Percentiles rank a stretch among this genome's conserved stretches.
phyloP scores from a whole-genome alignment of 2,797 vertebrate species.

The Pyrocephalus nanus region DNA sequence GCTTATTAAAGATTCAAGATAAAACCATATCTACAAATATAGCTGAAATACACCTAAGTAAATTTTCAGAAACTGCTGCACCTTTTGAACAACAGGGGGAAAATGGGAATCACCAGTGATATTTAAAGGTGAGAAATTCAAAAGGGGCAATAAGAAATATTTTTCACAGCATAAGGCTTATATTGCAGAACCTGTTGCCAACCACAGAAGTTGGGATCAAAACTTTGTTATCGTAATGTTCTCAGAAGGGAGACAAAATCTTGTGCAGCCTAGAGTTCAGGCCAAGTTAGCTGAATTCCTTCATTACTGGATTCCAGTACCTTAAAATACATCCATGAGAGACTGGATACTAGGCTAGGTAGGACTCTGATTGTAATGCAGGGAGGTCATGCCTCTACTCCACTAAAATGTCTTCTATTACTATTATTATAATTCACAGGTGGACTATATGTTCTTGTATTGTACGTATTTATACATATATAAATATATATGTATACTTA shows the following conservation, averaged over 20 bases:
- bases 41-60: neutral
- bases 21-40: neutral
- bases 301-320: neutral
- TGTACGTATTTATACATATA: neutral
- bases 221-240: neutral
- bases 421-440: neutral
- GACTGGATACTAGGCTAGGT: neutral
- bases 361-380: neutral
- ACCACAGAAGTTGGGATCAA: neutral
- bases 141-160: neutral
- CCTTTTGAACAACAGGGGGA: neutral
- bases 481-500: neutral
- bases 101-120: neutral
- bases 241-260: neutral
- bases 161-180: neutral
- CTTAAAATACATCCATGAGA: neutral
- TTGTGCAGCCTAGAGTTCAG: neutral
- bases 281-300: neutral
- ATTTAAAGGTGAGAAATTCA: neutral
- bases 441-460: neutral
- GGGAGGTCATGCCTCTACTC: neutral
- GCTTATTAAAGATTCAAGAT: neutral
- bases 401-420: neutral
- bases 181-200: accelerated
- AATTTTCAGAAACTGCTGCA: neutral